phyloP scores from a whole-genome alignment of 2,797 vertebrate species.

The Typhlichthys subterraneus region DNA sequence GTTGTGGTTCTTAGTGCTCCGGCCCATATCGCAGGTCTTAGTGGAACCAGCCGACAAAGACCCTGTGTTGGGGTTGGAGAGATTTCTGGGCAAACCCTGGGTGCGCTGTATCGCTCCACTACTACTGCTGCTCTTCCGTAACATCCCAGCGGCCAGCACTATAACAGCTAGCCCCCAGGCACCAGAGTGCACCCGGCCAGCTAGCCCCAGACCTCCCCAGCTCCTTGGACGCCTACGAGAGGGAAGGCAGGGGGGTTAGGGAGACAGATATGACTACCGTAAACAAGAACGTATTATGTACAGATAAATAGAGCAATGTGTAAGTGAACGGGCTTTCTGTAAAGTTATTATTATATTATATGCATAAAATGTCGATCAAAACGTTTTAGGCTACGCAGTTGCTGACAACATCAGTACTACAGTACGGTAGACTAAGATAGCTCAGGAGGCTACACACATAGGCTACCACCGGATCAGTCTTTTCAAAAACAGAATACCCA shows the following conservation, averaged over 20 bases:
- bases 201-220: slow-evolving; percentile 54
- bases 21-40: slow-evolving; percentile 83
- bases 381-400: no score
- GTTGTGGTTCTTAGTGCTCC: slow-evolving; percentile 75
- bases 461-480: no score
- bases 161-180: slow-evolving; percentile 36
- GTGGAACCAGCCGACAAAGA: slow-evolving; percentile 72
- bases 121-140: slow-evolving; percentile 70
- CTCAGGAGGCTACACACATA: no score
- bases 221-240: slow-evolving; percentile 46
- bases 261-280: background rate
- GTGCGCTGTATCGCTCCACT: slow-evolving; percentile 71
- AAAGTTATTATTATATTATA: no score
- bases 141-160: slow-evolving; percentile 78
- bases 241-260: background rate
- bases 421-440: no score
- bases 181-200: slow-evolving; percentile 39
- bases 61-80: slow-evolving; percentile 76
- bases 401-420: no score
- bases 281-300: no score
- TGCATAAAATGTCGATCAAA: no score
- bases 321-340: no score
- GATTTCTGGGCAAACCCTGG: slow-evolving; percentile 73
- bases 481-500: no score
- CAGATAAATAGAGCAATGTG: no score